Percentiles rank a stretch among this genome's conserved stretches.
Conservation (phyloP, 2,888 invertebrate genomes). For the Tenthredo notha region DNA sequence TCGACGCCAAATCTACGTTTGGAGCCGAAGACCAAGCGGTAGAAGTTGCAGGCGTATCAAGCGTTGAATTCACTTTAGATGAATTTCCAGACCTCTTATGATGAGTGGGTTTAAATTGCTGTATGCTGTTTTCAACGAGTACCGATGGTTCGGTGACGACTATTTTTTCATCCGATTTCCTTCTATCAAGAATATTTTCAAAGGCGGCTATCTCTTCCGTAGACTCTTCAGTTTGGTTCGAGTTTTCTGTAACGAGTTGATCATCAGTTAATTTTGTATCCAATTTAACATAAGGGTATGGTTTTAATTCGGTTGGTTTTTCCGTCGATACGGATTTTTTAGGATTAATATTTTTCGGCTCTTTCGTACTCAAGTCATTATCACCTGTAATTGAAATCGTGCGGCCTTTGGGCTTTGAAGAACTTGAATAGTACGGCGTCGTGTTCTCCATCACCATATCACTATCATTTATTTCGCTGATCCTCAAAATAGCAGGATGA, state of each 20-base stretch:
- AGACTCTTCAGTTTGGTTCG: conserved; percentile 37
- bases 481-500: conserved; percentile 58
- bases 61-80: conserved; percentile 55
- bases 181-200: conserved; percentile 70
- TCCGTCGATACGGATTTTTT: conserved; percentile 21
- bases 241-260: not conserved
- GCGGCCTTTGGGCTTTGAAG: conserved; percentile 62
- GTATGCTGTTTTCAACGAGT: conserved; percentile 69
- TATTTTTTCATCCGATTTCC: conserved; percentile 63
- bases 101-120: conserved; percentile 65
- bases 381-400: conserved; percentile 66
- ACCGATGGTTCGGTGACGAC: conserved; percentile 68
- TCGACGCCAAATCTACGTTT: not conserved
- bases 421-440: conserved; percentile 30
- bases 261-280: not conserved
- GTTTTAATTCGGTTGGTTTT: conserved; percentile 31
- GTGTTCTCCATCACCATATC: conserved; percentile 18
- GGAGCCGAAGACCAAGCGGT: conserved; percentile 42
- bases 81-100: conserved; percentile 63
- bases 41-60: conserved; percentile 1
- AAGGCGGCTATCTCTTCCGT: conserved; percentile 66
- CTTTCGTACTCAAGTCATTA: conserved; percentile 61
- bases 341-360: conserved; percentile 3
- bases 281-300: conserved; percentile 64
- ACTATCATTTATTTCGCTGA: conserved; percentile 41